phyloP scores from a whole-genome alignment of 2,888 invertebrate genomes.

The Drosophila quinaria region DNA sequence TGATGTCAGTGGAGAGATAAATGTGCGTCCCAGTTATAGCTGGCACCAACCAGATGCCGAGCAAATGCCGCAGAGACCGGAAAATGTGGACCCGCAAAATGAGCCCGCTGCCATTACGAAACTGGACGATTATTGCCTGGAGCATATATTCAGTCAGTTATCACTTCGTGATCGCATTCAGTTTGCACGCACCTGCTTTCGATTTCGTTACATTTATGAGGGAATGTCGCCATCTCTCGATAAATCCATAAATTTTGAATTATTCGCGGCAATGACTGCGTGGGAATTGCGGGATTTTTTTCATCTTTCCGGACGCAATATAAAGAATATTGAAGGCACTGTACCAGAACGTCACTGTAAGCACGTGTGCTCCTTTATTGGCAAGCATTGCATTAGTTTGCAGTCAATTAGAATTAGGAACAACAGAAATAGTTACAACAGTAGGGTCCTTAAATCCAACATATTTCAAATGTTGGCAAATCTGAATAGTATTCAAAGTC shows the following conservation, averaged over 20 bases:
- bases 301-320: not conserved
- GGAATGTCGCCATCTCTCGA: not conserved
- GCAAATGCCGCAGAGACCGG: not conserved
- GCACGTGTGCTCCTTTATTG: too few species aligned
- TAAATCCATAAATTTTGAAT: not conserved
- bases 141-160: not conserved
- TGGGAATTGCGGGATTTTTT: not conserved
- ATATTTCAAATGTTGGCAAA: too few species aligned
- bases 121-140: not conserved
- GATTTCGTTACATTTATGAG: not conserved
- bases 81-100: not conserved
- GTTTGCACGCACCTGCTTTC: not conserved
- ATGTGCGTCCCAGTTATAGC: too few species aligned
- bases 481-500: too few species aligned
- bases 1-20: too few species aligned
- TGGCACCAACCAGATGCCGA: too few species aligned
- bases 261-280: not conserved
- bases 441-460: too few species aligned
- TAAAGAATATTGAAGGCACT: not conserved
- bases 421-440: too few species aligned
- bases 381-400: too few species aligned
- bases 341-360: not conserved
- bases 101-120: not conserved
- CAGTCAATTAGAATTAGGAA: too few species aligned
- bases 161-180: not conserved